Evolutionary conservation across 2,888 invertebrate species (phyloP), one percentile per base, ranked within the genome.

Genomic region (Phoenoteleia sp.): DNA sequence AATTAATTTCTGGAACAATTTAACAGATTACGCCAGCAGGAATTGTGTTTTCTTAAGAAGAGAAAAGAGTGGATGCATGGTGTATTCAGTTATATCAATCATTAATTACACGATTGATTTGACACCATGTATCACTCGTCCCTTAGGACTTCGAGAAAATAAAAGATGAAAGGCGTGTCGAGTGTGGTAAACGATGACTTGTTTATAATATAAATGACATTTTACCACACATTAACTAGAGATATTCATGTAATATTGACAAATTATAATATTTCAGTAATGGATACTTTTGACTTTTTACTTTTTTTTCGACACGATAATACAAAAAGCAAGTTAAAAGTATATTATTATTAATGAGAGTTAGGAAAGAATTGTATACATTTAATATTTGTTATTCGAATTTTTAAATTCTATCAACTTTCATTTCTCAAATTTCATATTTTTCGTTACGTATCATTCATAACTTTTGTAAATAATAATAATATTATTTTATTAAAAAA

Each of bases 81-180:
- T 52, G n/a, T 52, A 52, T 15, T 23, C 56, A 27, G 42, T 9
- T 3, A 52, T 47, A 74, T 45, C 49, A 13, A 49, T 74, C 60
- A 74, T 74, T 74, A 62, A 74, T 74, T 74, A 60, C 29, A 4
- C 54, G 56, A 52, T 62, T 60, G 36, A 74, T 74, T 74, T 74
- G 60, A 49, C 74, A 39, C 60, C 62, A 52, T 69, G 49, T 19
- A 54, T 54, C 69, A 54, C 69, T 54, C 54, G 69, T 54, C 36
- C 36, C 49, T 66, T 4, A 2, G 21, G 42, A 49, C 13, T 15
- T 13, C 27, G 0, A 49, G 33, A 67, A 67, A 47, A 47, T 27
- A 36, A 36, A 47, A 67, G 23, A 21, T 21, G 33, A 11, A 36
- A 67, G 67, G 52, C 67, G 67, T 67, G 52, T 67, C 25, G 45